phyloP scores from a whole-genome alignment of 1,140 invertebrate genomes.

The Adelges cooleyi region DNA sequence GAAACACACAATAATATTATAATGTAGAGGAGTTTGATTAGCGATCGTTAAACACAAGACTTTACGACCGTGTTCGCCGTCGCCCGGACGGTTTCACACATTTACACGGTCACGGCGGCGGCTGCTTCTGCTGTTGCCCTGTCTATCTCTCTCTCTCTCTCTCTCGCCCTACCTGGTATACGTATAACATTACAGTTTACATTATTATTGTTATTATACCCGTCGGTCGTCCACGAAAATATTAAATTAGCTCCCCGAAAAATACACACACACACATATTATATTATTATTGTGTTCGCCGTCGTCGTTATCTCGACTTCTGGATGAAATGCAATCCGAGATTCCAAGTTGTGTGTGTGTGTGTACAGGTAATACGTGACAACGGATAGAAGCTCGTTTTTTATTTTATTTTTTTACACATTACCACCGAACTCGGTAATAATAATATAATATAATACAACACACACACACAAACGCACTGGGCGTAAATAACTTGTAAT shows the following conservation, averaged over 20 bases:
- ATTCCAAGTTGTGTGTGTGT: neutral
- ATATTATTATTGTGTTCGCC: constrained; percentile 9
- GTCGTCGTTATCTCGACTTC: constrained; percentile 19
- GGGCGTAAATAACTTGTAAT: constrained; percentile 27
- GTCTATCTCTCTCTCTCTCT: no score
- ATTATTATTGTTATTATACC: neutral
- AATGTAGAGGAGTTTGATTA: constrained; percentile 6
- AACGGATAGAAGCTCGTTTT: constrained; percentile 3
- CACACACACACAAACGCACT: neutral
- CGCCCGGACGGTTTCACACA: constrained; percentile 24
- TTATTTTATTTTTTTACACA: no score
- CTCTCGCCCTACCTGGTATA: no score
- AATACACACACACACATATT: neutral
- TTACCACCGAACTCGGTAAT: constrained; percentile 4
- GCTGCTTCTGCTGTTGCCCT: no score
- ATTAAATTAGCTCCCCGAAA: neutral
- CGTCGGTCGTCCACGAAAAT: neutral
- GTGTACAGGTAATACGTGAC: constrained; percentile 14
- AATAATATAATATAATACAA: neutral
- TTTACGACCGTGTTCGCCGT: constrained; percentile 22
- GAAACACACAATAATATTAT: no score
- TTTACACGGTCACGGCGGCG: constrained; percentile 10
- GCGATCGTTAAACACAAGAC: constrained; percentile 27
- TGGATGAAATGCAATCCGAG: constrained; percentile 12
- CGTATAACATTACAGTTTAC: neutral